phyloP scores from a whole-genome alignment of 2,113 vertebrate species.

The Oryctolagus cuniculus region DNA sequence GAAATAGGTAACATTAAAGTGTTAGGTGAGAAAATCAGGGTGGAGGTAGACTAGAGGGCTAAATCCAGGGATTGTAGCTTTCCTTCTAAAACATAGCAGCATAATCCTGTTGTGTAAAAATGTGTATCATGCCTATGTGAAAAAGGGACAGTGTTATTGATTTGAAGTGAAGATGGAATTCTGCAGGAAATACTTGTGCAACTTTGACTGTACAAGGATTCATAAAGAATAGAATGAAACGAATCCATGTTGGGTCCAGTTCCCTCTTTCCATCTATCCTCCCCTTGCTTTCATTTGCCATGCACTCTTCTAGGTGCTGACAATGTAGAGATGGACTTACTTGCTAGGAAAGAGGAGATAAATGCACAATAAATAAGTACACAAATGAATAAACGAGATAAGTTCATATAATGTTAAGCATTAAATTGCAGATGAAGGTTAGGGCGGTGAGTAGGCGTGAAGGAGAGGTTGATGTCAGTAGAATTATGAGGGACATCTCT shows the following conservation, averaged over 20 bases:
- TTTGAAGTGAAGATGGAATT: background rate
- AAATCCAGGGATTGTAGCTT: background rate
- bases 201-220: background rate
- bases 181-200: background rate
- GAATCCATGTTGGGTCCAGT: background rate
- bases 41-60: background rate
- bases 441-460: too few species aligned
- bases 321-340: background rate
- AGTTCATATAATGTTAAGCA: background rate
- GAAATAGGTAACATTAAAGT: background rate
- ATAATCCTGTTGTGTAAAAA: background rate
- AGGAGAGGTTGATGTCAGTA: background rate
- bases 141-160: background rate
- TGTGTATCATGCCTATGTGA: background rate
- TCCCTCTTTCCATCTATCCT: too few species aligned
- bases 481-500: too few species aligned
- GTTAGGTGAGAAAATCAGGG: background rate
- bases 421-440: background rate
- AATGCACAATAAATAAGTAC: too few species aligned
- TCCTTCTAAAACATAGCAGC: background rate
- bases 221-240: background rate
- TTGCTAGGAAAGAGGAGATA: background rate
- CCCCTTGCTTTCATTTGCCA: background rate
- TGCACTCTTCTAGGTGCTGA: background rate
- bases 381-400: background rate